A percentile compares a stretch with the other conserved stretches of the same genome.
Conservation (phyloP, 1,140 invertebrate genomes). For the Hycleus cichorii region DNA sequence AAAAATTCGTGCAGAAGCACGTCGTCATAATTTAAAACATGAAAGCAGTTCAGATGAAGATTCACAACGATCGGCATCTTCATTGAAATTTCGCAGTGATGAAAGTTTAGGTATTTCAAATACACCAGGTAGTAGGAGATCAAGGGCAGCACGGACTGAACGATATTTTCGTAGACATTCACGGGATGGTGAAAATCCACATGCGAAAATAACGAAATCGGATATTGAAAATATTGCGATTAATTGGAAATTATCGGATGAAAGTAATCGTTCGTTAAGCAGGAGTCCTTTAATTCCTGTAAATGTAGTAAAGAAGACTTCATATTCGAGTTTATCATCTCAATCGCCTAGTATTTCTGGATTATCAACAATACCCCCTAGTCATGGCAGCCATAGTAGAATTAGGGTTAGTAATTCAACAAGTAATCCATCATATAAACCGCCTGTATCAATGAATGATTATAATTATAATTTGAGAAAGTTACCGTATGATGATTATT, state of each 20-base stretch:
- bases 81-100: constrained; percentile 57
- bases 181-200: constrained; percentile 54
- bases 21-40: constrained; percentile 49
- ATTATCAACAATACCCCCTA: constrained; percentile 38
- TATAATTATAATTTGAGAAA: constrained; percentile 25
- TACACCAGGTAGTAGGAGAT: constrained; percentile 47
- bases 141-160: constrained; percentile 66
- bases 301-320: constrained; percentile 14
- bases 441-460: constrained; percentile 32
- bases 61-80: constrained; percentile 55
- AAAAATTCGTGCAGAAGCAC: constrained; percentile 56
- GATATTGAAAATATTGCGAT: constrained; percentile 30
- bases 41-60: constrained; percentile 69
- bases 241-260: constrained; percentile 22
- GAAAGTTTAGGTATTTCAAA: constrained; percentile 54
- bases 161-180: constrained; percentile 68
- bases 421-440: constrained; percentile 32
- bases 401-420: constrained; percentile 33
- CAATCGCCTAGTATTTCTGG: constrained; percentile 27
- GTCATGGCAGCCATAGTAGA: constrained; percentile 30
- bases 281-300: constrained; percentile 26
- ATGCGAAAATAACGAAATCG: constrained; percentile 34
- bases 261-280: constrained; percentile 28
- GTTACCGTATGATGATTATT: constrained; percentile 8
- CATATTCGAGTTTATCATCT: constrained; percentile 18